Percentiles rank a stretch among this genome's conserved stretches.
Conservation (phyloP, 2,113 vertebrate genomes). For the Halichoeres trimaculatus region DNA sequence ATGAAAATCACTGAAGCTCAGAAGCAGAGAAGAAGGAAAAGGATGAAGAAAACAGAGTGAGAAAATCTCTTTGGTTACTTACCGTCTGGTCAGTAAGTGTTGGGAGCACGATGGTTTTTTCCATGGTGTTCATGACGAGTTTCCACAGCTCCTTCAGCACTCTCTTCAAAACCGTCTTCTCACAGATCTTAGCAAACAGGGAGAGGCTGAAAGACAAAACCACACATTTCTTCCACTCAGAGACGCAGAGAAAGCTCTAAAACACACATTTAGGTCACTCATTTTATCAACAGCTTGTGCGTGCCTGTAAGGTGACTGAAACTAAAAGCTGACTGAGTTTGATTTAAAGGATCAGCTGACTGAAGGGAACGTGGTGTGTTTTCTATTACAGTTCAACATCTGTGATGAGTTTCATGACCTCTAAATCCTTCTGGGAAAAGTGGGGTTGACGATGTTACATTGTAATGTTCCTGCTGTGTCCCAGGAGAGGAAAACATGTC, state of each 20-base stretch:
- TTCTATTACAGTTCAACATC: too few species aligned
- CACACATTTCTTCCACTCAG: slow-evolving; percentile 48
- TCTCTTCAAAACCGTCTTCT: slow-evolving; percentile 97
- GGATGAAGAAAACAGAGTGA: not conserved
- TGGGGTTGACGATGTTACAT: too few species aligned
- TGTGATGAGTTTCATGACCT: too few species aligned
- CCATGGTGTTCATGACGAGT: slow-evolving; percentile 99
- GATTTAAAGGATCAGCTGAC: too few species aligned
- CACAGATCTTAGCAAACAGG: slow-evolving; percentile 97
- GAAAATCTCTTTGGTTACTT: slow-evolving; percentile 51
- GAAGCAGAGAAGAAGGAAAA: slow-evolving; percentile 13
- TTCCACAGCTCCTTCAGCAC: slow-evolving; percentile 98
- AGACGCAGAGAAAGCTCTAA: not conserved
- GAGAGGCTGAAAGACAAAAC: slow-evolving; percentile 86
- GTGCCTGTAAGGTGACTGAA: too few species aligned
- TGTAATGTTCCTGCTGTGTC: too few species aligned
- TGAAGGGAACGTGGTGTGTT: too few species aligned
- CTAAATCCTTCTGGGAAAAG: too few species aligned
- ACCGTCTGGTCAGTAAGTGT: slow-evolving; percentile 96
- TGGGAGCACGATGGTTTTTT: slow-evolving; percentile 95
- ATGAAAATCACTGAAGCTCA: slow-evolving; percentile 18
- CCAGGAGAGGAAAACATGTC: too few species aligned
- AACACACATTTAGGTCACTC: not conserved
- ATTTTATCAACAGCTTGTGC: not conserved
- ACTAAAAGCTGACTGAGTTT: too few species aligned